Evolutionary conservation across 2,888 invertebrate genomes (phyloP).

Genomic region (Epistrophella euchroma): DNA sequence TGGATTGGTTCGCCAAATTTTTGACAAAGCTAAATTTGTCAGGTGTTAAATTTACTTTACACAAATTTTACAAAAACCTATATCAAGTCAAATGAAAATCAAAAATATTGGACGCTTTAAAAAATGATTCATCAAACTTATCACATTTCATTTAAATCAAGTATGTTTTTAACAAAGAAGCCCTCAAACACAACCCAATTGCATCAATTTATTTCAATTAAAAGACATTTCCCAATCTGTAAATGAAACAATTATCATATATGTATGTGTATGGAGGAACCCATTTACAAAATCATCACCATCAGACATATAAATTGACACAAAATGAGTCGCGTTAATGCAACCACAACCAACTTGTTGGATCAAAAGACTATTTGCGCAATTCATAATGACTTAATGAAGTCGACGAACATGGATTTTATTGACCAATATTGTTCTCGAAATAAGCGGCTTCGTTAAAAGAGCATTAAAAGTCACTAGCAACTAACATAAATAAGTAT

Average conservation of each 20-base stretch:
- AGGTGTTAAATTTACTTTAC: too few species aligned
- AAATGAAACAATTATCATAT: slow-evolving; percentile 4
- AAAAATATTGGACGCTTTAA: background rate
- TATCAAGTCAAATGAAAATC: background rate
- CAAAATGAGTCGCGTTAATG: background rate
- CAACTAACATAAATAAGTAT: background rate
- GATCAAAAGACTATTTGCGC: background rate
- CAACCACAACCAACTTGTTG: background rate
- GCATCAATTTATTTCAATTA: slow-evolving; percentile 56
- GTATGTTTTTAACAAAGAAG: background rate
- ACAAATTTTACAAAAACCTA: too few species aligned
- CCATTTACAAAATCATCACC: background rate
- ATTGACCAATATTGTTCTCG: background rate
- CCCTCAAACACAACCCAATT: background rate
- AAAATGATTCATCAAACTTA: background rate
- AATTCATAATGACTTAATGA: background rate
- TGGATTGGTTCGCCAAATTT: too few species aligned
- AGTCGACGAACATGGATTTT: background rate
- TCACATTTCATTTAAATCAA: background rate
- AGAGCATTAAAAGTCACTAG: background rate
- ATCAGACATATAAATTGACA: background rate
- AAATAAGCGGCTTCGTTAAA: background rate
- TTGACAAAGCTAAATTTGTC: too few species aligned
- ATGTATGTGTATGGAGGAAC: background rate
- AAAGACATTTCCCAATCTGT: slow-evolving; percentile 43